Evolutionary conservation across 2,888 invertebrate genomes (phyloP).

Genomic region (Trachelus stipa): DNA sequence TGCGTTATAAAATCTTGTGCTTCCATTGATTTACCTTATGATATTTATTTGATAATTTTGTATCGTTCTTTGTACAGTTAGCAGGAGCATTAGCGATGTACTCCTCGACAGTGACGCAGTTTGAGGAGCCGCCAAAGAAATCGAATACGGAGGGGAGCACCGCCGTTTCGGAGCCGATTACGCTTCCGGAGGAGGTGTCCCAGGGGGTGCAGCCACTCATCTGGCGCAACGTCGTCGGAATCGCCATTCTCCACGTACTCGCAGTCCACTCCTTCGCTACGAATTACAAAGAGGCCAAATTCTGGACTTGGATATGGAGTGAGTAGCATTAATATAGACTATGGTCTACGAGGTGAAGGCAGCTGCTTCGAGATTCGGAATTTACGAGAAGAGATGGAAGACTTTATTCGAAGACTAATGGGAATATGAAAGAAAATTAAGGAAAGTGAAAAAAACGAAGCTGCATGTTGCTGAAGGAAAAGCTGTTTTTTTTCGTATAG

Average conservation of each 20-base stretch:
- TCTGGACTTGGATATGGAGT: constrained; percentile 72
- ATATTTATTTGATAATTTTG: no score
- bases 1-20: no score
- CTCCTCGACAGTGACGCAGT: constrained; percentile 47
- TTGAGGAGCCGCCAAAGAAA: constrained; percentile 38
- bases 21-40: no score
- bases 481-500: no score
- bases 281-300: constrained; percentile 57
- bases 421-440: no score
- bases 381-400: no score
- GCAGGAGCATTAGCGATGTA: constrained; percentile 25
- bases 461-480: no score
- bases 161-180: constrained; percentile 30
- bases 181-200: constrained; percentile 27
- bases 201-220: constrained; percentile 68
- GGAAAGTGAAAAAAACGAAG: no score
- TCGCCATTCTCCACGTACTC: constrained; percentile 69
- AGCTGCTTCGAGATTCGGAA: no score
- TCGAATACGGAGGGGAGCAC: constrained; percentile 17
- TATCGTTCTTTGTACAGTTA: no score
- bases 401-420: no score
- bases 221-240: constrained; percentile 73
- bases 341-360: no score
- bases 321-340: constrained; percentile 59
- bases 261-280: constrained; percentile 63